phyloP scores from a whole-genome alignment of 2,888 invertebrate genomes.

The Acanthococcus lagerstroemiae region DNA sequence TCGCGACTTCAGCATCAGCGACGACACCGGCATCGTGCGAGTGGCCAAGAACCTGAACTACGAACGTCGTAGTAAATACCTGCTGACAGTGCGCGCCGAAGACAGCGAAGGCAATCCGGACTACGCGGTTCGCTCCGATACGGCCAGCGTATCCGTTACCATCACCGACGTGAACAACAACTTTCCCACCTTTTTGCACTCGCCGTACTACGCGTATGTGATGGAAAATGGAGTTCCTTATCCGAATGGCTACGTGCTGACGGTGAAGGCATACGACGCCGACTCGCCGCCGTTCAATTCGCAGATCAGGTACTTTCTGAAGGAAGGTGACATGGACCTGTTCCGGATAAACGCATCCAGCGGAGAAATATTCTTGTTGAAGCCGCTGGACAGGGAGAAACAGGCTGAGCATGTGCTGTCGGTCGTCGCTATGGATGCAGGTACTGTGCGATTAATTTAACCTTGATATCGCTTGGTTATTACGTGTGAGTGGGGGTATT shows the following conservation, averaged over 20 bases:
- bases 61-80: constrained; percentile 76
- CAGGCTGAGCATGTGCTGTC: constrained; percentile 75
- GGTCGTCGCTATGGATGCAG: constrained; percentile 87
- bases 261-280: constrained; percentile 79
- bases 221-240: constrained; percentile 84
- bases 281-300: constrained; percentile 84
- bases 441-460: no score
- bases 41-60: constrained; percentile 89
- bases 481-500: background rate
- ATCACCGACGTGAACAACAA: constrained; percentile 91
- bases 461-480: background rate
- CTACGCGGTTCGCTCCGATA: constrained; percentile 53
- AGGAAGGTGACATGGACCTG: constrained; percentile 82
- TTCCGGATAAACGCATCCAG: constrained; percentile 86
- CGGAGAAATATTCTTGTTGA: constrained; percentile 75
- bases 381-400: constrained; percentile 72
- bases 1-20: constrained; percentile 81
- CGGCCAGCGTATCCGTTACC: constrained; percentile 58
- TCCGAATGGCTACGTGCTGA: constrained; percentile 59
- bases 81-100: constrained; percentile 74
- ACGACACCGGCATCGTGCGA: constrained; percentile 80
- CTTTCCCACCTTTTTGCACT: constrained; percentile 82
- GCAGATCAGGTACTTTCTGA: constrained; percentile 82
- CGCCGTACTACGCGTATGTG: constrained; percentile 86
- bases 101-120: constrained; percentile 64